Percentiles rank a stretch among this genome's conserved stretches.
phyloP scores from a whole-genome alignment of 2,113 vertebrate species.

The Neoarius graeffei region DNA sequence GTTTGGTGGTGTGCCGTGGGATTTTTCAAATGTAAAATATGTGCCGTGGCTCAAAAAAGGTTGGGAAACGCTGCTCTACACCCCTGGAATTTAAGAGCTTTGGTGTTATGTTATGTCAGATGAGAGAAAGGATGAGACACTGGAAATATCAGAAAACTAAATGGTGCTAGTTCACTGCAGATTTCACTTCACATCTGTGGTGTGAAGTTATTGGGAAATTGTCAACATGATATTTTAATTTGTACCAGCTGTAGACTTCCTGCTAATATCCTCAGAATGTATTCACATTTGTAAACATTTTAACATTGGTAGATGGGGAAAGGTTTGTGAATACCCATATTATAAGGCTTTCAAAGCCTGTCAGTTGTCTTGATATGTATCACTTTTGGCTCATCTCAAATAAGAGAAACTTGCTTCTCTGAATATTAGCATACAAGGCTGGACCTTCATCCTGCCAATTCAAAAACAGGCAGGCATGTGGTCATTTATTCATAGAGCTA shows the following conservation, averaged over 20 bases:
- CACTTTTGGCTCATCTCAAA: neutral
- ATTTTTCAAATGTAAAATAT: too few relatives aligned
- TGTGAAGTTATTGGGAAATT: constrained; percentile 15
- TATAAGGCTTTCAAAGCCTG: constrained; percentile 11
- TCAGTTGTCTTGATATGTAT: neutral
- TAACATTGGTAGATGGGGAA: neutral
- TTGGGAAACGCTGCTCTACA: too few relatives aligned
- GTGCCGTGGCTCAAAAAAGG: too few relatives aligned
- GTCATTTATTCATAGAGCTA: constrained; percentile 49
- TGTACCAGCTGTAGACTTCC: neutral
- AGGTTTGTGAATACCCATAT: neutral
- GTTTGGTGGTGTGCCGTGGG: too few relatives aligned
- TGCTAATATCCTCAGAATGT: neutral
- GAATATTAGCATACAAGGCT: constrained; percentile 10
- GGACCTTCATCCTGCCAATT: constrained; percentile 9
- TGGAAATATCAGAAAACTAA: constrained; percentile 22
- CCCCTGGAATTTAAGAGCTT: constrained; percentile 56
- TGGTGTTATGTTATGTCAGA: constrained; percentile 52
- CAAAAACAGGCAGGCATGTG: constrained; percentile 49
- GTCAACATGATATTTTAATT: constrained; percentile 22
- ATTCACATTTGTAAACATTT: constrained; percentile 9
- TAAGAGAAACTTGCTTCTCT: constrained; percentile 34
- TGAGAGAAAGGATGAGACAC: constrained; percentile 30
- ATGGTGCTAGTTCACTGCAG: neutral
- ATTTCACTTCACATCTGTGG: neutral